Conservation (phyloP, 2,888 invertebrate species). For the Oasisia sp. region DNA sequence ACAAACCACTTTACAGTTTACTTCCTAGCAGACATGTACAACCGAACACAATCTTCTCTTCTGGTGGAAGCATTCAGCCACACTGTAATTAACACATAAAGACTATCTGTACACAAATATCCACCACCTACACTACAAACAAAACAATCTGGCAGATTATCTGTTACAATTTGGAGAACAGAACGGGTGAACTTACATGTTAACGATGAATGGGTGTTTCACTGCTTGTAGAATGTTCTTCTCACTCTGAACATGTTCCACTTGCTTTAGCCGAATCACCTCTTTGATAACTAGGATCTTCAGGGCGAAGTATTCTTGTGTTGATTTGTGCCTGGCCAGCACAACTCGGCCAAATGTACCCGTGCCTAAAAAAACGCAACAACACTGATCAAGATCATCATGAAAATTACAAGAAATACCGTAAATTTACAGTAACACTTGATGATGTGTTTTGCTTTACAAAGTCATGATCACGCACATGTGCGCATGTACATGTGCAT, state of each 20-base stretch:
- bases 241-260: slow-evolving; percentile 95
- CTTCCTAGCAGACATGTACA: no score
- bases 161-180: neutral
- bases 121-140: neutral
- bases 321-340: slow-evolving; percentile 78
- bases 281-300: slow-evolving; percentile 93
- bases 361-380: slow-evolving; percentile 69
- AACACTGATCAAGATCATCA: neutral
- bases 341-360: slow-evolving; percentile 97
- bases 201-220: slow-evolving; percentile 95
- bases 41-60: no score
- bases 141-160: neutral
- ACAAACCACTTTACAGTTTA: no score
- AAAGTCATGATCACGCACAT: neutral
- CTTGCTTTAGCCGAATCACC: slow-evolving; percentile 89
- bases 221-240: slow-evolving; percentile 84
- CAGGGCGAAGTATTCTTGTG: slow-evolving; percentile 76
- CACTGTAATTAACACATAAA: no score
- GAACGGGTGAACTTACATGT: slow-evolving; percentile 76
- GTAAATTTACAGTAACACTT: neutral
- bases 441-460: neutral
- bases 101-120: no score
- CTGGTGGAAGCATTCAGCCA: no score
- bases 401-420: neutral
- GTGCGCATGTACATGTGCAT: neutral